Percentiles rank a stretch among this genome's conserved stretches.
These are phyloP conservation scores for Parnassius glacialis DNA, from an alignment of 2,888 invertebrate genomes.

Conservation along the genomic window DNA sequence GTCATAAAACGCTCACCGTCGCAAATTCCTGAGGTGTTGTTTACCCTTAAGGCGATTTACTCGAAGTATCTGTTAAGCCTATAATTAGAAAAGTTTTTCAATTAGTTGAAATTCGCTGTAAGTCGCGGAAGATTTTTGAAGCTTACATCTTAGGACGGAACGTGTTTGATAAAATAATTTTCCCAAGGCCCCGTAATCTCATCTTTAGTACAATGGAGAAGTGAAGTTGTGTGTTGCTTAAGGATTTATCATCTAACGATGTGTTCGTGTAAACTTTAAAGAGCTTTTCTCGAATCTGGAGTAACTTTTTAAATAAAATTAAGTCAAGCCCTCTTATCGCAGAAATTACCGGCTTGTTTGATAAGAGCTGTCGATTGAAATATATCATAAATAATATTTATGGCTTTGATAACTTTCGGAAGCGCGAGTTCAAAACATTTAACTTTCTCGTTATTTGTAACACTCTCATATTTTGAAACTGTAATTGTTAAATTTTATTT, in stretches of 20 bases:
- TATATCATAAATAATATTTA: not conserved
- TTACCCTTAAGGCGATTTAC: constrained; percentile 78
- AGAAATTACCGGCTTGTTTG: constrained; percentile 8
- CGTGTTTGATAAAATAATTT: constrained; percentile 45
- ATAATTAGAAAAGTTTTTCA: constrained; percentile 81
- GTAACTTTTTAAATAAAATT: constrained; percentile 24
- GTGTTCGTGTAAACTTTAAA: constrained; percentile 20
- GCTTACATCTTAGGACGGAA: constrained; percentile 54
- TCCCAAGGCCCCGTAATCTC: constrained; percentile 26
- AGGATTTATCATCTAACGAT: constrained; percentile 26
- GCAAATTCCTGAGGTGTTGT: constrained; percentile 75
- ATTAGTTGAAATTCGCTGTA: constrained; percentile 78
- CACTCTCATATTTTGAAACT: too few relatives aligned
- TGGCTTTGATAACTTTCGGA: too few relatives aligned
- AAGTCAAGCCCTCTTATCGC: constrained; percentile 21
- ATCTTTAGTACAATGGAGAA: constrained; percentile 25
- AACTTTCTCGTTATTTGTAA: too few relatives aligned
- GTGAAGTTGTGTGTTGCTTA: constrained; percentile 27
- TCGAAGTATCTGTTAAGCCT: constrained; percentile 77
- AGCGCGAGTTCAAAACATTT: too few relatives aligned
- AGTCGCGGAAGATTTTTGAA: constrained; percentile 71
- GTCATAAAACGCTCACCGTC: constrained; percentile 44
- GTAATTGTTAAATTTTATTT: too few relatives aligned
- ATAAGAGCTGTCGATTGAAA: constrained; percentile 16
- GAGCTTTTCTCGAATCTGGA: constrained; percentile 19